Base-by-base conservation (phyloP, 2,888 invertebrate genomes). In the Megastigmus dorsalis region DNA sequence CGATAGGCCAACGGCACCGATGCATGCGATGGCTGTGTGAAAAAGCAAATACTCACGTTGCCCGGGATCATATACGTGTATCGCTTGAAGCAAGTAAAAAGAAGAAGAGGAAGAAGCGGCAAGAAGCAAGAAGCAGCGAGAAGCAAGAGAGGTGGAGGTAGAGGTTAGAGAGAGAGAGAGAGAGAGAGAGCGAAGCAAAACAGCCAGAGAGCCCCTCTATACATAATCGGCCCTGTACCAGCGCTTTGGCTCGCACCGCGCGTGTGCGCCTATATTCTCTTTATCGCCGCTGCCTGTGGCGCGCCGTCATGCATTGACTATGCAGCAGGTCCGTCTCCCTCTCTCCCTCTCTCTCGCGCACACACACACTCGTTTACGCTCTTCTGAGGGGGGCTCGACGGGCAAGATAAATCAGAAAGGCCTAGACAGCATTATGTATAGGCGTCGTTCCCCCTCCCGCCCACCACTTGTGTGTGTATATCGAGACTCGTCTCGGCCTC, bases 351-450 rank as follows among this genome's bases (percentile, higher is more conserved):
- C 60, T 30, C 45, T 28, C 41, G 30, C 26, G 23, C 48, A 23
- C 26, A 23, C 48, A 23, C 26, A 10, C 10, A 10, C 54, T 30
- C 33, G 20, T 50, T 33, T 36, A 26, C 48, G 33, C 50, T 36
- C 48, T 30, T 9, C 6, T 2, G 5, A 30, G 30, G 36, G 26
- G 57, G 38, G 57, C 38, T 63, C 38, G 52, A 41, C 38, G 50
- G 38, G 52, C 52, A 52, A 65, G 52, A 65, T 65, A 65, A 65
- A 65, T 52, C 65, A 65, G 65, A 65, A 52, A 52, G 65, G 65
- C 52, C 65, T 65, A 65, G 65, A 36, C 52, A 41, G 65, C 52
- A 52, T 65, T 65, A 52, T 41, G 52, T 65, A 52, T 65, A 65
- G 65, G 50, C 63, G 20, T 13, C 41, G 26, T 13, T 28, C 30